Conservation (phyloP, 2,797 vertebrate genomes). For the Scolopax bukidnonensis region DNA sequence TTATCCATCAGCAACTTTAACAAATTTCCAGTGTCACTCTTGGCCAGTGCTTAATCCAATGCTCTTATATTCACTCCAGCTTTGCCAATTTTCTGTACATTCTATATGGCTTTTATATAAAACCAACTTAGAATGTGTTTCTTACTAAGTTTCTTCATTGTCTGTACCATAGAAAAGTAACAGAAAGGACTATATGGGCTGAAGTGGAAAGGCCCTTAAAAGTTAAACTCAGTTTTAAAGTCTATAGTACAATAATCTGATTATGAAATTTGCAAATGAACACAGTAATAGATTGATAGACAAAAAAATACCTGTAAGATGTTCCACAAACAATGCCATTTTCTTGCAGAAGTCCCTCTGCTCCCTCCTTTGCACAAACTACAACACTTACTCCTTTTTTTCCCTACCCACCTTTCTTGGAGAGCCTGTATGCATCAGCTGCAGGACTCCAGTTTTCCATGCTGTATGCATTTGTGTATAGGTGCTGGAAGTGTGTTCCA, state of each 20-base stretch:
- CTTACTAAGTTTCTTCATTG: not conserved
- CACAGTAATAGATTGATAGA: not conserved
- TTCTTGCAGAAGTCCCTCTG: not conserved
- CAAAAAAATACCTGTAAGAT: not conserved
- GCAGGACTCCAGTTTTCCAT: not conserved
- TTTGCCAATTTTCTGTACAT: not conserved
- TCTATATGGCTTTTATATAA: not conserved
- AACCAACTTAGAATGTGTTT: not conserved
- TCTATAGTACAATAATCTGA: not conserved
- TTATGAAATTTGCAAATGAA: not conserved
- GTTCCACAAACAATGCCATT: not conserved
- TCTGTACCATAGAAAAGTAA: not conserved
- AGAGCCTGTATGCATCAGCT: rapidly evolving
- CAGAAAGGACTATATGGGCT: not conserved
- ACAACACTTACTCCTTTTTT: not conserved
- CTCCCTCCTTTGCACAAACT: not conserved
- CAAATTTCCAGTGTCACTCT: not conserved
- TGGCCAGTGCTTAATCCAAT: not conserved
- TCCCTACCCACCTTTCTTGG: not conserved
- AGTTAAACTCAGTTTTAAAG: not conserved
- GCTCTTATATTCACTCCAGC: not conserved
- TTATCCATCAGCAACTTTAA: not conserved
- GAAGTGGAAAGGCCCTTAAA: not conserved
- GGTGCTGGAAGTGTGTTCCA: not conserved
- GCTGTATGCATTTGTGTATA: rapidly evolving